These are phyloP conservation scores for Marmota monax DNA, from an alignment of 2,113 vertebrate species.

Conservation along the genomic window DNA sequence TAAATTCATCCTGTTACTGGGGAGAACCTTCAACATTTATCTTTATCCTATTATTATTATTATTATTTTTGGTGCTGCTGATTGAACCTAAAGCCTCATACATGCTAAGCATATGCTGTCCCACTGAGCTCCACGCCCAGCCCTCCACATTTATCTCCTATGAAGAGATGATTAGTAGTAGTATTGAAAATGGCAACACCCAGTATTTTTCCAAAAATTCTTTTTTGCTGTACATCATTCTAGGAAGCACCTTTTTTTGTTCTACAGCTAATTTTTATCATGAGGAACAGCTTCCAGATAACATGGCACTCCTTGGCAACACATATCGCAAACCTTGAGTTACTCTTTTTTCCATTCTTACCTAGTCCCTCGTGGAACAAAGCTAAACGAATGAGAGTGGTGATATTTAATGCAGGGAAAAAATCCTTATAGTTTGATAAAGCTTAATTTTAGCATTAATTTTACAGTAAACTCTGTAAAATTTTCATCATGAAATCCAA, in stretches of 20 bases:
- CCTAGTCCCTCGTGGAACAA: background rate
- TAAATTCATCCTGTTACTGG: background rate
- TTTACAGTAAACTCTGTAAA: background rate
- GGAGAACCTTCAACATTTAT: background rate
- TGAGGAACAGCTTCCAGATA: background rate
- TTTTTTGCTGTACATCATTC: conserved; percentile 14
- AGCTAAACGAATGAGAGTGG: background rate
- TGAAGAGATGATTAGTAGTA: background rate
- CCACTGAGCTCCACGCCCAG: background rate
- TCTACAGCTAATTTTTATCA: conserved; percentile 44
- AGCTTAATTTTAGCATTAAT: conserved; percentile 51
- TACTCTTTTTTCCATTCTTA: background rate
- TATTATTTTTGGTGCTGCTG: background rate
- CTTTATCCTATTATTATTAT: background rate
- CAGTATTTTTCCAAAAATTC: background rate
- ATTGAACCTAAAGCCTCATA: background rate
- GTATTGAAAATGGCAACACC: background rate
- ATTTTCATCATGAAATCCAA: conserved; percentile 24
- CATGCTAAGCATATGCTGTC: background rate
- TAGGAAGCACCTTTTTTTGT: background rate
- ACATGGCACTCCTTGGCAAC: background rate
- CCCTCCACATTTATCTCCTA: background rate
- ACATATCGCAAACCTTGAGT: background rate
- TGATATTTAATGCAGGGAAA: background rate
- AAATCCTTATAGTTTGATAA: background rate